phyloP scores from a whole-genome alignment of 2,888 invertebrate species.

The Tetrapedia diversipes region DNA sequence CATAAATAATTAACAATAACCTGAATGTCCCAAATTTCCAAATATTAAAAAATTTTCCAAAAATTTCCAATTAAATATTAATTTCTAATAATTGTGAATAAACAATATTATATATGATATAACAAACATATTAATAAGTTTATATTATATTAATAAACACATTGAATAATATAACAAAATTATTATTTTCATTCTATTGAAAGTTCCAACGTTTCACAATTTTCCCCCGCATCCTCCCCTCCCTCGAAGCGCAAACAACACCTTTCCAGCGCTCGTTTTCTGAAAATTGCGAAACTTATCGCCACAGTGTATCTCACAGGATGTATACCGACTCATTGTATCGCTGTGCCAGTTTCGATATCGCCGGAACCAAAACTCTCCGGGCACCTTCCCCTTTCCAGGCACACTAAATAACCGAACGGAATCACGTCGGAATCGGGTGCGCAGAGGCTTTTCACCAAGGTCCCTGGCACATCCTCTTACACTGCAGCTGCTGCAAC shows the following conservation, averaged over 20 bases:
- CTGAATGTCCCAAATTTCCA: too few relatives aligned
- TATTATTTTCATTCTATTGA: too few relatives aligned
- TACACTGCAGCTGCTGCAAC: conserved; percentile 59
- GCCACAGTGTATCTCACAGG: conserved; percentile 8
- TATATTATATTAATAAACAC: too few relatives aligned
- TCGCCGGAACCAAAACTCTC: conserved; percentile 35
- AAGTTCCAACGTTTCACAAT: neutral
- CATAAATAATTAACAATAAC: too few relatives aligned
- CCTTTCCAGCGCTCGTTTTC: conserved; percentile 1
- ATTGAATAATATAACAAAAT: too few relatives aligned
- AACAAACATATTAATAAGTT: too few relatives aligned
- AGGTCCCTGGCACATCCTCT: conserved; percentile 56
- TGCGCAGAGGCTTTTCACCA: conserved; percentile 52
- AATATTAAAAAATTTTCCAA: too few relatives aligned
- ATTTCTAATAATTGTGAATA: too few relatives aligned
- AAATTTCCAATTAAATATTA: too few relatives aligned
- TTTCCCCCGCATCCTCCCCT: neutral
- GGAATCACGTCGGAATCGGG: conserved; percentile 48
- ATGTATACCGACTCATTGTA: conserved; percentile 30
- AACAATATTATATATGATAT: too few relatives aligned
- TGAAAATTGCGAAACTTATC: conserved; percentile 25
- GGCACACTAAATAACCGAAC: conserved; percentile 49
- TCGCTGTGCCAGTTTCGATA: conserved; percentile 49
- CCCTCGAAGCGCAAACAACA: neutral
- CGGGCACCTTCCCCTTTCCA: conserved; percentile 2